Evolutionary conservation across 2,113 vertebrate species (phyloP), one percentile per base, ranked within the genome.

Genomic region (Pterophyllum scalare): DNA sequence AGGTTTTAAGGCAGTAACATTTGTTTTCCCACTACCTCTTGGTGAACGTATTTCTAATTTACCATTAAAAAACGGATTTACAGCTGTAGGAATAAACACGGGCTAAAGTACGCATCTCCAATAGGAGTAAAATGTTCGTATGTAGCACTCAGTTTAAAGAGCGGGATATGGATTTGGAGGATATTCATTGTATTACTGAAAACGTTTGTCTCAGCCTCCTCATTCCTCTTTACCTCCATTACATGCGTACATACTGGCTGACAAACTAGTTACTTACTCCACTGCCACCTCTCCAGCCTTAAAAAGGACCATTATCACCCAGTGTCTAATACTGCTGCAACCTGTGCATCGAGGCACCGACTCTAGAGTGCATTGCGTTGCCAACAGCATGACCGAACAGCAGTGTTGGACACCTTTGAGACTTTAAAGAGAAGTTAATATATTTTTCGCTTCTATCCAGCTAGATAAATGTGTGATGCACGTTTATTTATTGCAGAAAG

Each of bases 1-100:
- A 87, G 14, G 79, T 75, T 88, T 80, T 87, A 86, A 85, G 80
- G 83, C 83, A 77, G 87, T 92, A 89, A 91, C 90, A 89, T 81
- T 70, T 87, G 46, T 88, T 86, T 85, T 79, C 86, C 90, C 85
- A 77, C 91, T 92, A 93, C 91, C 92, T 94, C 89, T 79, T 46
- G 60, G 65, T 75, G 82, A 89, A 84, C 35, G 85, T 74, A 46
- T 84, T 91, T 82, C 58, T 87, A 70, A 90, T 59, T 85, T 65
- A 80, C 70, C 43, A 35, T 64, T 72, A 65, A 76, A 76, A 52
- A 76, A 82, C 31, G 43, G 77, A 76, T 43, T 75, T 82, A 75
- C 26, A 75, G 72, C 56, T 57, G 58, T 76, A 82, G 80, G 70
- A 88, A 80, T 80, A 84, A 88, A 90, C 57, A 33, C 60, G 88